Conservation (phyloP, 2,797 vertebrate species). For the Labroides dimidiatus region DNA sequence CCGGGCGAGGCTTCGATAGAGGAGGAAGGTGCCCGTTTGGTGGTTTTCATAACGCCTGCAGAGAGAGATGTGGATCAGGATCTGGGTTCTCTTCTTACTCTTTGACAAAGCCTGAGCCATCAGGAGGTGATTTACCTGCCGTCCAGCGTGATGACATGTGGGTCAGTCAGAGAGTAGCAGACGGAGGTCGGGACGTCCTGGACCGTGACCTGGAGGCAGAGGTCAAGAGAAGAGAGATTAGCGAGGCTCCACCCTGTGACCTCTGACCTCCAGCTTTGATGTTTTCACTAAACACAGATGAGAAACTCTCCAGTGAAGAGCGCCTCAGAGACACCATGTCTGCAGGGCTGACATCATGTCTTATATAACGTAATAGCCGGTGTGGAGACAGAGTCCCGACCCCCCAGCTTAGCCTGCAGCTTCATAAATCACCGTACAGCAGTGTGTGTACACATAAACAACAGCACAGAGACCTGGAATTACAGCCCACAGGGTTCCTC, state of each 20-base stretch:
- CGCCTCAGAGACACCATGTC: constrained; percentile 47
- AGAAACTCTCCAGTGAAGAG: constrained; percentile 20
- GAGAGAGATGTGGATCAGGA: too few relatives aligned
- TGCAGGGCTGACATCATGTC: constrained; percentile 34
- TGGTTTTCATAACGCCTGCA: constrained; percentile 83
- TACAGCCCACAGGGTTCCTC: not conserved
- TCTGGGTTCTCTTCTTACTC: too few relatives aligned
- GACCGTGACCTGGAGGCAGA: constrained; percentile 76
- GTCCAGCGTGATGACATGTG: constrained; percentile 87
- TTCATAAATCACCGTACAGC: constrained; percentile 6
- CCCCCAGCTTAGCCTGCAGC: not conserved
- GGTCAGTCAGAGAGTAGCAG: constrained; percentile 87
- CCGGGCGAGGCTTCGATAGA: constrained; percentile 73
- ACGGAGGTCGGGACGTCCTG: constrained; percentile 83
- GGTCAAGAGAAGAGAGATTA: constrained; percentile 46
- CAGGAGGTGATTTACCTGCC: constrained; percentile 78
- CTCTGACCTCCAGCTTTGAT: constrained; percentile 59
- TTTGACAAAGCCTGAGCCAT: too few relatives aligned
- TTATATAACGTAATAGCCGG: constrained; percentile 23
- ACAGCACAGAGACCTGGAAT: constrained; percentile 23
- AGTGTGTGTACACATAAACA: constrained; percentile 55
- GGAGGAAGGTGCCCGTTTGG: constrained; percentile 82
- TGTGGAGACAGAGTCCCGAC: too few relatives aligned
- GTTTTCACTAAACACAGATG: constrained; percentile 72
- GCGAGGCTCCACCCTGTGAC: constrained; percentile 17